Conservation (phyloP, 2,888 invertebrate genomes). For the Drosophila acutilabella region DNA sequence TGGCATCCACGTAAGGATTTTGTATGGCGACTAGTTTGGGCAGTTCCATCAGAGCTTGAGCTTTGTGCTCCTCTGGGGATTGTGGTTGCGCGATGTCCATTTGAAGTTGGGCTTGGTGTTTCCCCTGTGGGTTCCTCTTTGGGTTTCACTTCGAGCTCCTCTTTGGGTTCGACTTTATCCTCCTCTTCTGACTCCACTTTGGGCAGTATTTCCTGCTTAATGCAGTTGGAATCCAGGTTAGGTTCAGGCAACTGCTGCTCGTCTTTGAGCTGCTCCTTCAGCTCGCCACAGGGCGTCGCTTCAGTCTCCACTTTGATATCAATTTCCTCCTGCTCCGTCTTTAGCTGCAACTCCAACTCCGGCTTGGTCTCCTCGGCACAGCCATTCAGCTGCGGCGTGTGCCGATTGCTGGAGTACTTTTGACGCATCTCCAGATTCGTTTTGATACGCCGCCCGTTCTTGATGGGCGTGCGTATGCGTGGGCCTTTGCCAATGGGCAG, state of each 20-base stretch:
- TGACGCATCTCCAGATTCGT: conserved; percentile 78
- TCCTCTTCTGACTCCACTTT: too few species aligned
- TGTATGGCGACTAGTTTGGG: conserved; percentile 73
- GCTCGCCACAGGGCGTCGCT: conserved; percentile 13
- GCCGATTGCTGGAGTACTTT: conserved; percentile 37
- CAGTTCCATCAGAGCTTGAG: conserved; percentile 43
- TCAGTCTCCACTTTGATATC: conserved; percentile 57
- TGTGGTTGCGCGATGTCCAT: conserved; percentile 34
- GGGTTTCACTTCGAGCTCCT: background rate
- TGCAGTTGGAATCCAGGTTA: conserved; percentile 23
- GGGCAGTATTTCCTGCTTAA: conserved; percentile 42
- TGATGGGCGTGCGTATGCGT: conserved; percentile 80
- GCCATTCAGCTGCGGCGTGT: conserved; percentile 12
- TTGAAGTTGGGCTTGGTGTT: conserved; percentile 44
- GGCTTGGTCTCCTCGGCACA: conserved; percentile 21
- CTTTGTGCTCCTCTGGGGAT: conserved; percentile 5
- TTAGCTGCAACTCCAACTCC: conserved; percentile 12
- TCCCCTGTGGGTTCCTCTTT: conserved; percentile 29
- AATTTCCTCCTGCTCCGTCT: conserved; percentile 28
- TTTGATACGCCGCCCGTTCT: conserved; percentile 75
- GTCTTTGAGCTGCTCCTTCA: conserved; percentile 20
- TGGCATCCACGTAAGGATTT: conserved; percentile 31
- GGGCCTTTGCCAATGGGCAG: conserved; percentile 79
- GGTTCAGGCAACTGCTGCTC: conserved; percentile 15
- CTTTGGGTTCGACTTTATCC: background rate